Base-by-base conservation (phyloP, 2,888 invertebrate species). In the Pyrocoelia pectoralis region DNA sequence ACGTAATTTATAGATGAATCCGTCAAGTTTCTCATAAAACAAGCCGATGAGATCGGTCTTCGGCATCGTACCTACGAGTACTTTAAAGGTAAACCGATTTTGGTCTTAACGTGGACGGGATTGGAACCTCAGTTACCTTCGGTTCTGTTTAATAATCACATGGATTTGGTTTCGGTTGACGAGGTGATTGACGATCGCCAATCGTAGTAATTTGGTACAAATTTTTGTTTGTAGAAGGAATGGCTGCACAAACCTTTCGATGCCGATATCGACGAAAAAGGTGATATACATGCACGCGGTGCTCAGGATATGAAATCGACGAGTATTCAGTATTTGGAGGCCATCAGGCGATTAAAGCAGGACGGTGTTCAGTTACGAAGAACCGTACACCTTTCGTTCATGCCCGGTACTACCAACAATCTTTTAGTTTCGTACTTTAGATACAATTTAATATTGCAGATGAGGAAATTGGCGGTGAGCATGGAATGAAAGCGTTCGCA, bases 121-220 rank as follows among this genome's bases (percentile, higher is more conserved):
- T 84, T 82, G 0, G 84, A 92, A 13, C 89, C 90, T 1, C 75
- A 83, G 0, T 79, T 90, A 49, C 87, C 90, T 1, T 81, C 91
- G 0, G 83, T 97, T 58, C 76, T 96, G 65, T 84, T 97, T 12
- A 96, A 95, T 77, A 95, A 95, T 1, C 97, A 97, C 76, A 95
- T 93, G 87, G 97, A 97, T 78, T 96, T 97, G 1, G 97, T 97
- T 1, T 95, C 97, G 1, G 95, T 95, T 0, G 94, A 90, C 76
- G 86, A 88, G 61, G 61, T 61, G 13, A 12, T 29, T 24, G 24
- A n/a, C n/a, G n/a, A n/a, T n/a, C n/a, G n/a, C n/a, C n/a, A 5
- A 24, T 5, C 24, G 24, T 24, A 6, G 24, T n/a, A 24, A 24
- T 5, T 5, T 6, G 6, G 12, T 3, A 8, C 0, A 5, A 38